Evolutionary conservation across 1,140 invertebrate genomes (phyloP).

Genomic region (Pseudomyrmex sp.): DNA sequence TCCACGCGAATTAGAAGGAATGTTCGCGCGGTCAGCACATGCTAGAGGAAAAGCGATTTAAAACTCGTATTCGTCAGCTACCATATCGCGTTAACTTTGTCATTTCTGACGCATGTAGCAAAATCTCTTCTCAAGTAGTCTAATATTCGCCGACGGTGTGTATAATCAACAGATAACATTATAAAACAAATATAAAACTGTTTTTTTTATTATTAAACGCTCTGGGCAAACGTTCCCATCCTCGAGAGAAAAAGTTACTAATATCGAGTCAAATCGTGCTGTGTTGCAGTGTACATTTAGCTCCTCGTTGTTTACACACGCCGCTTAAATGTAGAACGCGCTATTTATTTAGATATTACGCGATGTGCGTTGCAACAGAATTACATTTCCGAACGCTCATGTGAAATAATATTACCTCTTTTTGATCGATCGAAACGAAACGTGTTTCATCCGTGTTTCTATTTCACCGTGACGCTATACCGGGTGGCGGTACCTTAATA

Average conservation of each 20-base stretch:
- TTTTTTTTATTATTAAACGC: background rate
- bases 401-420: constrained; percentile 38
- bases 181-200: background rate
- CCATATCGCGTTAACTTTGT: constrained; percentile 1
- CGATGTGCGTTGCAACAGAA: constrained; percentile 52
- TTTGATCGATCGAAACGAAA: constrained; percentile 63
- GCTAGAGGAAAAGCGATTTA: constrained; percentile 9
- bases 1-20: constrained; percentile 26
- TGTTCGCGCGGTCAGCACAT: constrained; percentile 9
- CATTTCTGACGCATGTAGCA: background rate
- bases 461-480: constrained; percentile 65
- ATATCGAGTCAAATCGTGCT: background rate
- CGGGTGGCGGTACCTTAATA: constrained; percentile 78
- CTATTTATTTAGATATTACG: constrained; percentile 58
- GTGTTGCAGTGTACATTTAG: background rate
- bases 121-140: background rate
- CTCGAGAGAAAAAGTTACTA: background rate
- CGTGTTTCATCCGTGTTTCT: constrained; percentile 60
- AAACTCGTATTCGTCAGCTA: constrained; percentile 24
- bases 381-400: constrained; percentile 39
- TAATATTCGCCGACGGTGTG: background rate
- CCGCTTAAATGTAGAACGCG: constrained; percentile 16
- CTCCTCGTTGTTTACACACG: background rate
- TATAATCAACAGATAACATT: background rate
- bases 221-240: background rate